phyloP scores from a whole-genome alignment of 2,113 vertebrate species.

The Leiothrix lutea region DNA sequence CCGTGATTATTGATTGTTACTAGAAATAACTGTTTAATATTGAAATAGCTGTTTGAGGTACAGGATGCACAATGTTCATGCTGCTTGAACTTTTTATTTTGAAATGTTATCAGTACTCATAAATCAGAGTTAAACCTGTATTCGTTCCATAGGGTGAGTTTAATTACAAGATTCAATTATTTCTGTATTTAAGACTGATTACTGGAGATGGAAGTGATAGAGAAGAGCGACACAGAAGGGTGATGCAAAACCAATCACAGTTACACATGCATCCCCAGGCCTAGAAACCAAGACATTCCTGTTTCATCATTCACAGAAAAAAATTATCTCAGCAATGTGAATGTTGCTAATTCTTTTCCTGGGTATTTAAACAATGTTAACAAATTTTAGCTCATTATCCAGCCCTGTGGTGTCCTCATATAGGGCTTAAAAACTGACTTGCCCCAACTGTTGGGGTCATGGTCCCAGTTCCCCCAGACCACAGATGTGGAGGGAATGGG shows the following conservation, averaged over 20 bases:
- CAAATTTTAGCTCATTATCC: background rate
- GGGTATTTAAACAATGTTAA: background rate
- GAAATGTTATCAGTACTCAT: background rate
- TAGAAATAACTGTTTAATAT: background rate
- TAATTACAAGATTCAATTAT: background rate
- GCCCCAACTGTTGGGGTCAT: accelerated
- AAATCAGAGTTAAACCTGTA: background rate
- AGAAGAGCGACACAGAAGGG: background rate
- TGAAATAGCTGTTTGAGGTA: background rate
- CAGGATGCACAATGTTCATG: background rate
- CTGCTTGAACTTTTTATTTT: background rate
- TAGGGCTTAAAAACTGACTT: background rate
- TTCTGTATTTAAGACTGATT: background rate
- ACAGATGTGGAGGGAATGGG: background rate
- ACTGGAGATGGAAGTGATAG: background rate
- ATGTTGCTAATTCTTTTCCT: background rate
- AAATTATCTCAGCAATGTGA: background rate
- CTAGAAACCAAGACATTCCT: background rate
- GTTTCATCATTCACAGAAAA: background rate
- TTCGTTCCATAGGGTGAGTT: background rate
- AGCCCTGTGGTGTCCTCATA: background rate
- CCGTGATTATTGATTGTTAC: background rate
- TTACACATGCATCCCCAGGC: background rate
- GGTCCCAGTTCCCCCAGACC: background rate
- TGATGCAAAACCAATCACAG: background rate